Evolutionary conservation across 1,140 invertebrate genomes (phyloP), one percentile per base, ranked within the genome.

Genomic region (Euura saliciscinereae): DNA sequence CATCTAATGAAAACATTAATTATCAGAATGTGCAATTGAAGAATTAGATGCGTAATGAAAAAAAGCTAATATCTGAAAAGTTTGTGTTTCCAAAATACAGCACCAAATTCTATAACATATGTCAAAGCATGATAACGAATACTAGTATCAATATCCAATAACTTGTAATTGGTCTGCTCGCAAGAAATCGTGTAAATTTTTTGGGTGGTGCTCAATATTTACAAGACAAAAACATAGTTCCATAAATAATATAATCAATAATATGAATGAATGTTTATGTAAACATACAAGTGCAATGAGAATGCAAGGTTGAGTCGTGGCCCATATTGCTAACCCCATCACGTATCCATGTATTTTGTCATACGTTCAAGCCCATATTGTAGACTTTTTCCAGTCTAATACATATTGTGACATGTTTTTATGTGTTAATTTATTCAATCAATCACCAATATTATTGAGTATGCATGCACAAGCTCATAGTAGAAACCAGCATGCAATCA

Each of bases 1-100:
- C 89, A 87, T 93, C 93, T 90, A 80, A 65, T 71, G 78, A 81
- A 83, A 82, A 59, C 51, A n/a, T 59, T 81, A 74, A 83, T 77
- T 66, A 72, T 76, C n/a, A 66, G 42, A 71, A 79, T 78, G 64
- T 74, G 74, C 51, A 6, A 11, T 59, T 8, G 10, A 59, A 59
- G 13, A 59, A 11, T 59, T 59, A n/a, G 5, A 11, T 2, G 13
- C 8, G 13, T 59, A n/a, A 59, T 28, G 28, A 28, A 28, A 28
- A 28, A 28, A 28, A 28, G 28, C 28, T 28, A 28, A 28, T 28
- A 28, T 28, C 28, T 28, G 28, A 28, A 28, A 28, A 28, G 1
- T 28, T 28, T 28, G 28, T 28, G 1, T 28, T 28, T 28, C 59
- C 59, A 64, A 10, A 64, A 1, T 10, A 13, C 59, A 64, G 28